These are phyloP conservation scores for Branchinecta lynchi DNA, from an alignment of 1,140 invertebrate species.

Conservation along the genomic window DNA sequence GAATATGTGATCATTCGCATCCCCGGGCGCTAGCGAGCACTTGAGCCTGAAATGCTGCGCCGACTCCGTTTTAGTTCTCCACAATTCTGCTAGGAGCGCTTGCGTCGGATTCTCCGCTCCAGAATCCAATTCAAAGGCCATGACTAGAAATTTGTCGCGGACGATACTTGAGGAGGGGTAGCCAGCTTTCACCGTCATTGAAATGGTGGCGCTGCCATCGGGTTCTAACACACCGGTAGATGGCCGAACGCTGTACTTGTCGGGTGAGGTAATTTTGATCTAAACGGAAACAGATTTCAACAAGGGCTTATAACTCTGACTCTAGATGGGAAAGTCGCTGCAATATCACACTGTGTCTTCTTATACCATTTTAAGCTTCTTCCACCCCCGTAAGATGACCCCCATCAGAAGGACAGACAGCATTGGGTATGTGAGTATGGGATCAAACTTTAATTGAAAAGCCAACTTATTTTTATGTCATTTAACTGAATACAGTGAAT, in stretches of 20 bases:
- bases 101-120: slow-evolving; percentile 32
- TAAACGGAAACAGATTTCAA: slow-evolving; percentile 29
- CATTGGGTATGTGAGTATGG: too few relatives aligned
- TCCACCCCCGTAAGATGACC: too few relatives aligned
- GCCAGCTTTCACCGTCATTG: slow-evolving; percentile 38
- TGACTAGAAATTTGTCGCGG: slow-evolving; percentile 51
- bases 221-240: slow-evolving; percentile 55
- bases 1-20: slow-evolving; percentile 19
- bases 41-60: slow-evolving; percentile 18
- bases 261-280: slow-evolving; percentile 64
- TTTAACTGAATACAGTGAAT: too few relatives aligned
- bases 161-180: slow-evolving; percentile 38
- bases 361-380: too few relatives aligned
- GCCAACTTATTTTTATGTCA: too few relatives aligned
- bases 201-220: slow-evolving; percentile 36
- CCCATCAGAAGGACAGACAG: too few relatives aligned
- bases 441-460: too few relatives aligned
- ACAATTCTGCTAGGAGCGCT: slow-evolving; percentile 40
- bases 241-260: slow-evolving; percentile 76
- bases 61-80: slow-evolving; percentile 39
- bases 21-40: slow-evolving; percentile 19
- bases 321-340: too few relatives aligned
- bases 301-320: too few relatives aligned
- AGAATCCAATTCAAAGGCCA: slow-evolving; percentile 39
- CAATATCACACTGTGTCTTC: too few relatives aligned